Percentiles rank a stretch among this genome's conserved stretches.
phyloP scores from a whole-genome alignment of 1,140 invertebrate species.

The Bombyx mandarina region DNA sequence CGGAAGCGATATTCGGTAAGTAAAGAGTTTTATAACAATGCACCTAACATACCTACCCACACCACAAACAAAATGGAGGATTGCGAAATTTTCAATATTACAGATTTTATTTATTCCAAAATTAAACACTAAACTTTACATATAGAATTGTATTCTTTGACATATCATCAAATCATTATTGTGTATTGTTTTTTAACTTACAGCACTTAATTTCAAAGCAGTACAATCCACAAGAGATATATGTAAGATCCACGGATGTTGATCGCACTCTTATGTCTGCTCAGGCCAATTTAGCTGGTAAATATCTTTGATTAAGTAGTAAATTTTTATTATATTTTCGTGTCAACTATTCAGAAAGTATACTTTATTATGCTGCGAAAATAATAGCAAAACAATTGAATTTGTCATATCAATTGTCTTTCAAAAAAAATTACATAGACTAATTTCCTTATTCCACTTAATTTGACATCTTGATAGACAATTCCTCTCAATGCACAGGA shows the following conservation, averaged over 20 bases:
- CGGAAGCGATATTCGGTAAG: conserved; percentile 77
- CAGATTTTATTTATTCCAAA: background rate
- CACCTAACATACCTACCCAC: background rate
- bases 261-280: conserved; percentile 94
- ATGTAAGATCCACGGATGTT: conserved; percentile 84
- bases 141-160: background rate
- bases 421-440: background rate
- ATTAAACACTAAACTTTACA: background rate
- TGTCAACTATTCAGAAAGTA: background rate
- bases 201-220: conserved; percentile 64
- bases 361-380: too few species aligned
- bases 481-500: conserved; percentile 24
- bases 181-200: conserved; percentile 9
- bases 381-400: background rate
- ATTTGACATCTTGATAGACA: background rate
- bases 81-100: background rate
- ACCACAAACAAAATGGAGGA: background rate
- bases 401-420: background rate
- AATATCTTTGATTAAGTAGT: conserved; percentile 2
- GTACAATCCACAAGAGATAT: conserved; percentile 75
- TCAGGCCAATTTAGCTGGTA: conserved; percentile 81
- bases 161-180: background rate
- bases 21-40: background rate
- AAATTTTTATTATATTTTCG: background rate
- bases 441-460: background rate